Evolutionary conservation across 1,140 invertebrate genomes (phyloP).

Genomic region (Scaptodrosophila lebanonensis): DNA sequence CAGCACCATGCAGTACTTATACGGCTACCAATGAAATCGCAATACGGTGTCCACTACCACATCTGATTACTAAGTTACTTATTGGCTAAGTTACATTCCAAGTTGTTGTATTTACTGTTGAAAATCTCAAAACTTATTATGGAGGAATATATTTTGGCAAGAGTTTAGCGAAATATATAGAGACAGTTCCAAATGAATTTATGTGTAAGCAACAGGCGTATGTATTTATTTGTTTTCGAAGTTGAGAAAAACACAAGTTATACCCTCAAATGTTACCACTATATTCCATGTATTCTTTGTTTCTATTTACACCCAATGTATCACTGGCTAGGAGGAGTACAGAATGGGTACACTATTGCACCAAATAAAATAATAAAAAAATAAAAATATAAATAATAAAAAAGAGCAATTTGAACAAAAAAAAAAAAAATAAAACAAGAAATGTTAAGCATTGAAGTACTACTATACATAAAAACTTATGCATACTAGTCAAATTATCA

Average conservation of each 20-base stretch:
- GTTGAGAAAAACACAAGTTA: no score
- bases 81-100: slow-evolving; percentile 48
- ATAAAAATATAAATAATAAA: slow-evolving; percentile 28
- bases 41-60: slow-evolving; percentile 32
- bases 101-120: slow-evolving; percentile 60
- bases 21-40: no score
- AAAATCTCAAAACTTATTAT: slow-evolving; percentile 36
- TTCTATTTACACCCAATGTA: no score
- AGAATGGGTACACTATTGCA: slow-evolving; percentile 7
- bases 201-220: slow-evolving; percentile 3
- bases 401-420: slow-evolving; percentile 31
- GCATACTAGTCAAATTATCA: slow-evolving; percentile 68
- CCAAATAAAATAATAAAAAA: slow-evolving; percentile 46
- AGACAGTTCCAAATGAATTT: no score
- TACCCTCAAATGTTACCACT: no score
- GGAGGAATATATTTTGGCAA: slow-evolving; percentile 42
- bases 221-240: background rate
- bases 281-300: no score
- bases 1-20: no score
- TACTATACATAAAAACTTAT: slow-evolving; percentile 24
- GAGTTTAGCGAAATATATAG: slow-evolving; percentile 18
- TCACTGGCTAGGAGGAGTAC: slow-evolving; percentile 38
- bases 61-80: no score
- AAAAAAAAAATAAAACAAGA: slow-evolving; percentile 16
- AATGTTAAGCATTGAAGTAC: slow-evolving; percentile 51